Conservation (phyloP, 2,113 vertebrate species). For the Macquaria australasica region DNA sequence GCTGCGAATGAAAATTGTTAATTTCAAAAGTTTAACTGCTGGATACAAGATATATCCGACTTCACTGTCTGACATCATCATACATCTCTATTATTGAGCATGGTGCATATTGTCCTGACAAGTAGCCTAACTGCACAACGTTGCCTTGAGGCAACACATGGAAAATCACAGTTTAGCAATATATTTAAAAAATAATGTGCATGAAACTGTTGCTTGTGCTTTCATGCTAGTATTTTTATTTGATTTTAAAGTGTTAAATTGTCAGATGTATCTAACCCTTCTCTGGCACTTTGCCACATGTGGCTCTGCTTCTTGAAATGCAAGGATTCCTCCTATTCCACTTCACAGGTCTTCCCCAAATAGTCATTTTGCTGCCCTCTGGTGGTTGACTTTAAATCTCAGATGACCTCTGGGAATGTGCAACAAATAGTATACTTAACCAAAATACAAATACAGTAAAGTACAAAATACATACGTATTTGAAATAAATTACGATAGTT, state of each 20-base stretch:
- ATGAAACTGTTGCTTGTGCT: too few relatives aligned
- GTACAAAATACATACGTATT: background rate
- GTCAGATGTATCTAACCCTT: background rate
- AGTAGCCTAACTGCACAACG: background rate
- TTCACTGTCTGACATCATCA: background rate
- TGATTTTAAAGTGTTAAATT: background rate
- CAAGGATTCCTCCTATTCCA: background rate
- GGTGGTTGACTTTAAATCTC: slow-evolving; percentile 13
- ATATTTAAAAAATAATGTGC: too few relatives aligned
- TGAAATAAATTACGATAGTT: background rate
- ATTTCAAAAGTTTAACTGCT: too few relatives aligned
- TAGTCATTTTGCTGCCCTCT: slow-evolving; percentile 27
- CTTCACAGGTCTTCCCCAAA: background rate
- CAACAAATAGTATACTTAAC: background rate
- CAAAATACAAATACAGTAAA: background rate
- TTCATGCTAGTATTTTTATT: background rate
- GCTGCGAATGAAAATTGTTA: too few relatives aligned
- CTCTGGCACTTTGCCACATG: background rate
- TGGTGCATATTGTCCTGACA: background rate
- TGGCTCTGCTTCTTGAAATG: background rate
- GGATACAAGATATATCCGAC: too few relatives aligned
- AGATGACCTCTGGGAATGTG: background rate
- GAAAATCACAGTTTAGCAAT: background rate
- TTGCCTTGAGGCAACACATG: background rate
- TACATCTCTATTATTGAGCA: background rate